These are phyloP conservation scores for Microctonus aethiopoides DNA, from an alignment of 2,888 invertebrate species.

Conservation along the genomic window DNA sequence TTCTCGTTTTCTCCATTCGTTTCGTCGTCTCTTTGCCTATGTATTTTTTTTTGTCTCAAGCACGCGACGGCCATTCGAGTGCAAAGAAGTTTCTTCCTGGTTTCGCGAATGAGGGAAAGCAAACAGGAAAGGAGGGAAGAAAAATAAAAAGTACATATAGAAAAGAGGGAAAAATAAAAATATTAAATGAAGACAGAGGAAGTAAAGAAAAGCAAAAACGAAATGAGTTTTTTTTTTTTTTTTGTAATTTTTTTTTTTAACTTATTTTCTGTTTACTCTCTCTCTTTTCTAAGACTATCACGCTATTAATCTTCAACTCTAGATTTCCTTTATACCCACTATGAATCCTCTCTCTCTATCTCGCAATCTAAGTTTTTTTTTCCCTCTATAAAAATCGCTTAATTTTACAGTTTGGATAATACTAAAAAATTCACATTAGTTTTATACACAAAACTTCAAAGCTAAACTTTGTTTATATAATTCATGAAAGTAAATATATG, in stretches of 20 bases:
- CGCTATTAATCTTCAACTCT: conserved; percentile 30
- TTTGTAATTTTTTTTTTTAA: not conserved
- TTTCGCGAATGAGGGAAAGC: not conserved
- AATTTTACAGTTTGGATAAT: conserved; percentile 20
- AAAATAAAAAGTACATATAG: not conserved
- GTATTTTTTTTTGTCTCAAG: conserved; percentile 30
- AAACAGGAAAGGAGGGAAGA: not conserved
- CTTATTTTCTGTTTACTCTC: not conserved
- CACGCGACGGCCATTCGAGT: conserved; percentile 18
- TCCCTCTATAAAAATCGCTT: not conserved
- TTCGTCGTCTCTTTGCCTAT: conserved; percentile 11
- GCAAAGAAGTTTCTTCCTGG: conserved; percentile 31
- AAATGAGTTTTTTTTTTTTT: conserved; percentile 21
- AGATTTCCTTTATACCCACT: no score
- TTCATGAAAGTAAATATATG: not conserved
- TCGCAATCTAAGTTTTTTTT: not conserved
- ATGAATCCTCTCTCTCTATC: no score
- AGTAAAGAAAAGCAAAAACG: not conserved
- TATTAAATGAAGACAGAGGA: not conserved
- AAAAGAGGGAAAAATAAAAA: not conserved
- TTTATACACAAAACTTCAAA: not conserved
- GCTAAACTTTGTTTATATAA: not conserved
- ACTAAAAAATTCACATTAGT: conserved; percentile 12
- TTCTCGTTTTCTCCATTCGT: conserved; percentile 27
- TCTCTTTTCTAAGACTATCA: conserved; percentile 26